These are phyloP conservation scores for Clivina fossor DNA, from an alignment of 2,888 invertebrate genomes.

Conservation along the genomic window DNA sequence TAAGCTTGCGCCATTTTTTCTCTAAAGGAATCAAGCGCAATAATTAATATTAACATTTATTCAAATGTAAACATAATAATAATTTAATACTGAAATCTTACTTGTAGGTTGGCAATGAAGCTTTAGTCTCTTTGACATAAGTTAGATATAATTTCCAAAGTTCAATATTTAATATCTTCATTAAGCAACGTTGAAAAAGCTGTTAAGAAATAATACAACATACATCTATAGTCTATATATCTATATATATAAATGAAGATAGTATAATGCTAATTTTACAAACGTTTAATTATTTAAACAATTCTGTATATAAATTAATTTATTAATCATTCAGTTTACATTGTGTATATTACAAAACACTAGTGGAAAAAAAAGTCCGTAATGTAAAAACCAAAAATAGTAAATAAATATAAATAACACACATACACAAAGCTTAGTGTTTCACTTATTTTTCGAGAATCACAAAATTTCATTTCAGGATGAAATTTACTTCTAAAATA, in stretches of 20 bases:
- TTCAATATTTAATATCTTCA: constrained; percentile 98
- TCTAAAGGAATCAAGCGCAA: constrained; percentile 58
- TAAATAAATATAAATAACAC: too few species aligned
- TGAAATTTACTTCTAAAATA: too few species aligned
- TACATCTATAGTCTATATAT: not conserved
- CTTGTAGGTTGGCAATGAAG: constrained; percentile 90
- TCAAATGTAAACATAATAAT: too few species aligned
- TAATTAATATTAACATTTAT: not conserved
- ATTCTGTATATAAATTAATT: too few species aligned
- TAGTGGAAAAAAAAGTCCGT: too few species aligned
- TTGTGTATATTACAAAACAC: too few species aligned
- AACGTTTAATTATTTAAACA: too few species aligned
- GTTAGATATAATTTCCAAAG: constrained; percentile 97
- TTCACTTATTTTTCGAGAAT: too few species aligned
- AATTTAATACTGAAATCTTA: constrained; percentile 56
- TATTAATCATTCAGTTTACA: not conserved
- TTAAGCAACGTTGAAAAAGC: constrained; percentile 96
- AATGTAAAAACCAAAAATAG: too few species aligned
- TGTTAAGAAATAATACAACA: constrained; percentile 54
- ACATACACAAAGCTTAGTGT: too few species aligned
- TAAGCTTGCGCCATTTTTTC: constrained; percentile 99
- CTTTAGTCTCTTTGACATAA: constrained; percentile 98
- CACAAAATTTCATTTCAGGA: too few species aligned
- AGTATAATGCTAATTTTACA: not conserved
- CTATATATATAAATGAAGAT: not conserved